phyloP scores from a whole-genome alignment of 1,140 invertebrate species.

The Agrilus planipennis region DNA sequence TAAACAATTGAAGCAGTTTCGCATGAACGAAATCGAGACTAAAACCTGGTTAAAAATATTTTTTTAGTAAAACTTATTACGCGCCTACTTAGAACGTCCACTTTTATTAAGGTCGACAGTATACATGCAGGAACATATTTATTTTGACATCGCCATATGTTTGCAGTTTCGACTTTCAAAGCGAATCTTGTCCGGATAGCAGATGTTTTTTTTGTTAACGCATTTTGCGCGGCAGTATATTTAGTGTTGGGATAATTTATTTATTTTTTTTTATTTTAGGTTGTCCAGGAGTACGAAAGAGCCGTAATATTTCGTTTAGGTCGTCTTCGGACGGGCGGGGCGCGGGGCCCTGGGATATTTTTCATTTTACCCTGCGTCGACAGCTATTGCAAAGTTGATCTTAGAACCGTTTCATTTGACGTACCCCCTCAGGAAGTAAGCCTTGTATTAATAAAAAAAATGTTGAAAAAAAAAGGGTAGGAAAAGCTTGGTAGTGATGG shows the following conservation, averaged over 20 bases:
- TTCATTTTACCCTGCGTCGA: slow-evolving; percentile 88
- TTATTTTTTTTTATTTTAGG: slow-evolving; percentile 36
- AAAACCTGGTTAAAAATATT: too few species aligned
- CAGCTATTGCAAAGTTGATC: slow-evolving; percentile 76
- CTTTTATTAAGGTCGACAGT: too few species aligned
- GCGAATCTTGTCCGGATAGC: neutral
- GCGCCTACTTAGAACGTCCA: too few species aligned
- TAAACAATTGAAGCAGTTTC: too few species aligned
- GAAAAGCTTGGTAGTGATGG: too few species aligned
- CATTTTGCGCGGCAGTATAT: too few species aligned
- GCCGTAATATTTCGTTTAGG: slow-evolving; percentile 67
- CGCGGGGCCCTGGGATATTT: slow-evolving; percentile 72
- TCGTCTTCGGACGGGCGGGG: slow-evolving; percentile 51
- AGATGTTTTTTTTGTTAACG: neutral
- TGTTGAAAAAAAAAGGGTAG: too few species aligned
- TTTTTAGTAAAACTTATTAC: too few species aligned
- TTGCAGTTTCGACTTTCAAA: neutral
- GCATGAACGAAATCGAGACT: too few species aligned
- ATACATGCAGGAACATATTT: too few species aligned
- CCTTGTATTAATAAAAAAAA: too few species aligned
- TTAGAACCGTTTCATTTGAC: slow-evolving; percentile 73
- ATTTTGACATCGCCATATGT: too few species aligned
- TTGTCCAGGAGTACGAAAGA: slow-evolving; percentile 67
- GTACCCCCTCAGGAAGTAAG: slow-evolving; percentile 68
- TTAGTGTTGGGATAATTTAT: neutral